These are phyloP conservation scores for Pelodiscus sinensis DNA, from an alignment of 2,113 vertebrate species.

Conservation along the genomic window DNA sequence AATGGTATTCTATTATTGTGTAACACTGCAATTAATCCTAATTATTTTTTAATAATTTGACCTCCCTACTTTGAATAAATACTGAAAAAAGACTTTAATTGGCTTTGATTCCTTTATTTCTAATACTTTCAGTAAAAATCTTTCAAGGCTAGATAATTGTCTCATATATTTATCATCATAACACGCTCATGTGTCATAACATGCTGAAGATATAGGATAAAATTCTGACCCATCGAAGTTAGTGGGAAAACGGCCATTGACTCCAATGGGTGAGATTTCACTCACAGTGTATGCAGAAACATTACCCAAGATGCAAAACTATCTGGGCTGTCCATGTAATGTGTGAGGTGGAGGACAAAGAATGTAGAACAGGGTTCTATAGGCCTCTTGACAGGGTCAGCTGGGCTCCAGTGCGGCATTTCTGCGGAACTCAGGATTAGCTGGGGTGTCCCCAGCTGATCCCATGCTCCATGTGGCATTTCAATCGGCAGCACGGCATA, in stretches of 20 bases:
- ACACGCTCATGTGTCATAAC: neutral
- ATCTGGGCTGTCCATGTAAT: neutral
- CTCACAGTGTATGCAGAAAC: neutral
- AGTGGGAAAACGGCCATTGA: neutral
- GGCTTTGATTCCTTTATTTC: constrained; percentile 23
- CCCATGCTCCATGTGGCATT: no score
- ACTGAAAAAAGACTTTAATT: constrained; percentile 56
- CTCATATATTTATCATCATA: neutral
- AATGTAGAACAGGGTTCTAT: neutral
- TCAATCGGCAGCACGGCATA: no score
- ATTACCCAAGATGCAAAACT: neutral
- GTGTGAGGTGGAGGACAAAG: neutral
- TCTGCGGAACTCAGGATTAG: no score
- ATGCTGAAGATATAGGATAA: neutral
- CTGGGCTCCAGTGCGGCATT: no score
- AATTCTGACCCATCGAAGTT: neutral
- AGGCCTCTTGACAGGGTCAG: neutral
- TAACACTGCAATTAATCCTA: no score
- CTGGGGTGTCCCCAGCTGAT: no score
- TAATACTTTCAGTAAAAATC: constrained; percentile 14
- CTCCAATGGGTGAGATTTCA: accelerated
- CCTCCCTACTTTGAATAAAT: constrained; percentile 8
- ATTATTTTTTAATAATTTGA: no score
- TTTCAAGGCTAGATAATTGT: no score
- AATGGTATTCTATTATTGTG: no score